Conservation (phyloP, 2,888 invertebrate genomes). For the Pseudococcus jackbeardsleyi region DNA sequence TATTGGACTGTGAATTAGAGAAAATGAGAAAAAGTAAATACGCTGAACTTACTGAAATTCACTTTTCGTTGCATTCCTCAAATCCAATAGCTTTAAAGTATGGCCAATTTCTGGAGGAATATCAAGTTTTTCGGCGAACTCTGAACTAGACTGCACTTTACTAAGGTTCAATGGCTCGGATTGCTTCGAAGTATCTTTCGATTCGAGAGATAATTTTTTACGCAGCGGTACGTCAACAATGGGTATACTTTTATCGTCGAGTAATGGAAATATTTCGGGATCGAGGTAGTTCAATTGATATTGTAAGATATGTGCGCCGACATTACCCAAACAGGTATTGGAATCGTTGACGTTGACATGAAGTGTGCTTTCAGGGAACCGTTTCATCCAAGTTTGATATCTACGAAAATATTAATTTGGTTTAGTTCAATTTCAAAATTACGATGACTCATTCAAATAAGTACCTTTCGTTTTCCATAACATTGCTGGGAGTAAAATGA, state of each 20-base stretch:
- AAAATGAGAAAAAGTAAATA: neutral
- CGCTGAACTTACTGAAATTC: neutral
- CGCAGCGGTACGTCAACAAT: neutral
- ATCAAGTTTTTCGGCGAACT: slow-evolving; percentile 22
- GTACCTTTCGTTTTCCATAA: slow-evolving; percentile 75
- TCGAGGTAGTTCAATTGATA: slow-evolving; percentile 85
- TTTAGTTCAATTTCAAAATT: neutral
- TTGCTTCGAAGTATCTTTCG: neutral
- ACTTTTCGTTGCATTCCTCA: neutral
- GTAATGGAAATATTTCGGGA: slow-evolving; percentile 82
- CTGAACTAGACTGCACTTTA: no score
- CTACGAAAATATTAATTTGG: slow-evolving; percentile 70
- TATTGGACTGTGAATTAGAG: no score
- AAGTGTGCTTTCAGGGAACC: slow-evolving; percentile 77
- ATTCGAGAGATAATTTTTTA: neutral
- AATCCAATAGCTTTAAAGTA: slow-evolving; percentile 33
- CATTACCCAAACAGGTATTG: slow-evolving; percentile 80
- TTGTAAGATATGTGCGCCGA: slow-evolving; percentile 85
- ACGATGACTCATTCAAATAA: slow-evolving; percentile 55
- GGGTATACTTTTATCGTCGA: slow-evolving; percentile 74
- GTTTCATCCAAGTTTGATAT: slow-evolving; percentile 83
- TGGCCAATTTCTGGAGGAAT: slow-evolving; percentile 29
- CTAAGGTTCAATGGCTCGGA: no score
- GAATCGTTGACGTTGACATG: slow-evolving; percentile 84
- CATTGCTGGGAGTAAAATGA: slow-evolving; percentile 83